Evolutionary conservation across 2,797 vertebrate genomes (phyloP), one percentile per base, ranked within the genome.

Genomic region (Lateolabrax maculatus): DNA sequence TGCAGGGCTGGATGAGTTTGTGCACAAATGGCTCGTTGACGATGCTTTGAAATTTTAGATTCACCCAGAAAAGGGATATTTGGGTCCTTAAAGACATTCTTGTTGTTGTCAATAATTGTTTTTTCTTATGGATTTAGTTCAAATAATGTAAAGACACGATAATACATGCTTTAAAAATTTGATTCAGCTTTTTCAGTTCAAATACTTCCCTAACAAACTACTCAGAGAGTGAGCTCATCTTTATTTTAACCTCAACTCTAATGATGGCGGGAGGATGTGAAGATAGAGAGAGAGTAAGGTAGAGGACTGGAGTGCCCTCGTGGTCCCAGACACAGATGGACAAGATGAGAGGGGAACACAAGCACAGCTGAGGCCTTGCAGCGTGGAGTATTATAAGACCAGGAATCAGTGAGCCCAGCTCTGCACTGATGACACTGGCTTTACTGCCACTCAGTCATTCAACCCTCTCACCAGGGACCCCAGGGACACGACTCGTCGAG

Each of bases 311-410:
- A 89, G 91, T 88, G 87, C 75, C 88, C 84, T 84, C n/a, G 18
- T 74, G 75, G 90, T 90, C 88, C 86, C 90, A 90, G 87, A 85
- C 87, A 89, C 92, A 93, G 92, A 94, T 92, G 90, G 91, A 87
- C 81, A 80, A 87, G 87, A 93, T 91, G 88, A 92, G 90, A 92
- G 81, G 80, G 75, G 78, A 87, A 65, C 77, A 73, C 74, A 80
- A 66, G 78, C 92, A 75, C 92, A 93, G 91, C 90, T 94, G 92
- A 91, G 89, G 82, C 90, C 87, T 87, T 68, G 81, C 75, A 81
- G 84, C 29, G 2, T 23, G 44, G 78, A 85, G 78, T 44, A 46
- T 87, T 82, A 81, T 77, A 89, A 79, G 85, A 92, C 84, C 86
- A 84, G 80, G 86, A 93, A 82, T 90, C 84, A 82, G 83, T 65